A percentile compares a stretch with the other conserved stretches of the same genome.
Conservation (phyloP, 2,888 invertebrate species). For the Blera fallax region DNA sequence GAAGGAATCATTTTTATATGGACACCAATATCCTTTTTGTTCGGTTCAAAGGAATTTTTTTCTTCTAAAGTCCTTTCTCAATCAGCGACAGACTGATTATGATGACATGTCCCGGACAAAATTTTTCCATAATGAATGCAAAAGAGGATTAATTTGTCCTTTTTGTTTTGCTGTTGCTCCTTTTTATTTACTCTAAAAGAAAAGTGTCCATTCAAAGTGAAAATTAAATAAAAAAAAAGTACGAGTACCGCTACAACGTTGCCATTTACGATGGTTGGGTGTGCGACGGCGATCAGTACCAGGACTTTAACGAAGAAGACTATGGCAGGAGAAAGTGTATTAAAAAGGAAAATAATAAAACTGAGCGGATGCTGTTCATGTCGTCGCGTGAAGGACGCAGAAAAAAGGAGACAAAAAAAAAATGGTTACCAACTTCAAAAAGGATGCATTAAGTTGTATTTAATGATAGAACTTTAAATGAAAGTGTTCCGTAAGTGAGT, state of each 20-base stretch:
- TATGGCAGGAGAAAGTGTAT: slow-evolving; percentile 29
- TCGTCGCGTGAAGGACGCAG: background rate
- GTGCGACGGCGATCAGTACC: background rate
- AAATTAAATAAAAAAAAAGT: slow-evolving; percentile 70
- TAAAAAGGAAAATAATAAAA: slow-evolving; percentile 26
- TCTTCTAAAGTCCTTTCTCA: slow-evolving; percentile 38
- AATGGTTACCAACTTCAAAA: slow-evolving; percentile 57
- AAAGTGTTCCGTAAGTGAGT: slow-evolving; percentile 45
- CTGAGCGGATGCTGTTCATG: slow-evolving; percentile 41
- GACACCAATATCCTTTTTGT: slow-evolving; percentile 24
- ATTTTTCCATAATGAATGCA: slow-evolving; percentile 58
- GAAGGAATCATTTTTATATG: background rate
- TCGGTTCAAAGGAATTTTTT: slow-evolving; percentile 32
- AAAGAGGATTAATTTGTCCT: slow-evolving; percentile 67
- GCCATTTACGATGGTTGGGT: slow-evolving; percentile 11
- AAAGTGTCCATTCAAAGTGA: slow-evolving; percentile 67
- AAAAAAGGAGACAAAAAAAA: background rate
- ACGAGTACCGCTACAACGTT: slow-evolving; percentile 25
- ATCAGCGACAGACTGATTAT: slow-evolving; percentile 68
- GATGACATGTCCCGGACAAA: slow-evolving; percentile 53
- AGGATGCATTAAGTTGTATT: slow-evolving; percentile 65
- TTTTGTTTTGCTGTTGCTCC: slow-evolving; percentile 15
- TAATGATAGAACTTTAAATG: slow-evolving; percentile 70
- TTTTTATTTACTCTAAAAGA: slow-evolving; percentile 40
- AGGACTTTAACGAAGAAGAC: background rate